phyloP scores from a whole-genome alignment of 2,113 vertebrate genomes.

The Charadrius vociferus region DNA sequence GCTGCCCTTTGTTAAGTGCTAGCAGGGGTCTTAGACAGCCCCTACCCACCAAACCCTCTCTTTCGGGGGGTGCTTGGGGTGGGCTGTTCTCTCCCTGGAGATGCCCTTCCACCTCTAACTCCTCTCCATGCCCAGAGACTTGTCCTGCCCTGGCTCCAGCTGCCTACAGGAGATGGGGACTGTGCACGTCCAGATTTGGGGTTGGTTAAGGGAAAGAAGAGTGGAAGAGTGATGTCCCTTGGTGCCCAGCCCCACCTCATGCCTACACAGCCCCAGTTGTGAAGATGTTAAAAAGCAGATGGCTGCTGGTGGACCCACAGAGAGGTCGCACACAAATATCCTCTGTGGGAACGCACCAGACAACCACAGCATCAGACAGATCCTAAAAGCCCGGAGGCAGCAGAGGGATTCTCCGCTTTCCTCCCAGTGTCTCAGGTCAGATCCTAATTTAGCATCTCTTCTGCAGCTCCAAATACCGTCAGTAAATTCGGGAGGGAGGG shows the following conservation, averaged over 20 bases:
- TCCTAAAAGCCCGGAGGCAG: background rate
- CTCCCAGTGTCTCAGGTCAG: background rate
- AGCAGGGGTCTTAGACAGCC: background rate
- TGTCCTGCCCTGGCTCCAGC: background rate
- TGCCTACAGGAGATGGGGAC: background rate
- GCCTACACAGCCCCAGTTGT: no score
- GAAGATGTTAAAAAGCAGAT: background rate
- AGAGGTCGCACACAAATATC: background rate
- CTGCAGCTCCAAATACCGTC: background rate
- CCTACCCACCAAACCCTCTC: background rate
- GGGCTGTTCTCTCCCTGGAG: background rate
- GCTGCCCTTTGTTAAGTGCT: background rate
- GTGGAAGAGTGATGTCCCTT: background rate
- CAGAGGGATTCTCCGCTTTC: background rate
- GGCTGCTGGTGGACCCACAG: background rate
- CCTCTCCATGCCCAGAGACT: background rate
- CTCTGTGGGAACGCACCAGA: background rate
- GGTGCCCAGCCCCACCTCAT: fast-evolving
- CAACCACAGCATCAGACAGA: background rate
- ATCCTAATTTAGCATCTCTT: background rate
- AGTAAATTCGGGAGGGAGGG: background rate
- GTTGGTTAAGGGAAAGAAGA: background rate
- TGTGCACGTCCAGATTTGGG: background rate
- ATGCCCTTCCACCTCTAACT: background rate
- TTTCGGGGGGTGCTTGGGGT: fast-evolving